These are phyloP conservation scores for Rhombomys opimus DNA, from an alignment of 2,113 vertebrate genomes.

Conservation along the genomic window DNA sequence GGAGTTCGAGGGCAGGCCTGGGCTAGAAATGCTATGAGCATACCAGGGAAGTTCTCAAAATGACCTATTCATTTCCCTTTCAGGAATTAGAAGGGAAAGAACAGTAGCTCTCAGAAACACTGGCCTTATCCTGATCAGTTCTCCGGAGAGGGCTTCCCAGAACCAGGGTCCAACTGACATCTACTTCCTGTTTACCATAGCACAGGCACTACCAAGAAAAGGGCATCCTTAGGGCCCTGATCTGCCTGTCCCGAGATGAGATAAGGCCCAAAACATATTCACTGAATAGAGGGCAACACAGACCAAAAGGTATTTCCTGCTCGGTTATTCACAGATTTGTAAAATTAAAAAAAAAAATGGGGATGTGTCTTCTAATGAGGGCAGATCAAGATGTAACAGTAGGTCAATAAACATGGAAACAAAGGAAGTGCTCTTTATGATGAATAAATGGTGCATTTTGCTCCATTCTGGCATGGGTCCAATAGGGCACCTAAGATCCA, in stretches of 20 bases:
- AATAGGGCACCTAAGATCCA: neutral
- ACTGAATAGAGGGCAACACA: neutral
- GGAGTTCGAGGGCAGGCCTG: neutral
- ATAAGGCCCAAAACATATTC: neutral
- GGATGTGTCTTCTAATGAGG: neutral
- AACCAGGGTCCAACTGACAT: neutral
- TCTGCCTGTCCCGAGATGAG: neutral
- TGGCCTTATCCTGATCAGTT: neutral
- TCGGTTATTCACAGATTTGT: neutral
- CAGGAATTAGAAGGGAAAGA: neutral
- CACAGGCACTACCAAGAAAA: neutral
- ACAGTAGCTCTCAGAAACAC: neutral
- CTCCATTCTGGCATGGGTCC: neutral
- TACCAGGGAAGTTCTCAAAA: neutral
- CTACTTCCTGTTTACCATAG: neutral
- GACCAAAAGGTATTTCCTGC: neutral
- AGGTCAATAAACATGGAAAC: neutral
- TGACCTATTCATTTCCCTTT: neutral
- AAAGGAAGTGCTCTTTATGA: neutral
- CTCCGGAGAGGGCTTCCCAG: neutral
- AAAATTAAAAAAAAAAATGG: neutral
- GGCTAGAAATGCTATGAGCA: neutral
- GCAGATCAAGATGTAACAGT: neutral
- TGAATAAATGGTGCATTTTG: neutral
- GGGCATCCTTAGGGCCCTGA: neutral